A percentile compares a stretch with the other conserved stretches of the same genome.
These are phyloP conservation scores for Drosophila nr. perissopoda DNA, from an alignment of 2,888 invertebrate species.

Conservation along the genomic window DNA sequence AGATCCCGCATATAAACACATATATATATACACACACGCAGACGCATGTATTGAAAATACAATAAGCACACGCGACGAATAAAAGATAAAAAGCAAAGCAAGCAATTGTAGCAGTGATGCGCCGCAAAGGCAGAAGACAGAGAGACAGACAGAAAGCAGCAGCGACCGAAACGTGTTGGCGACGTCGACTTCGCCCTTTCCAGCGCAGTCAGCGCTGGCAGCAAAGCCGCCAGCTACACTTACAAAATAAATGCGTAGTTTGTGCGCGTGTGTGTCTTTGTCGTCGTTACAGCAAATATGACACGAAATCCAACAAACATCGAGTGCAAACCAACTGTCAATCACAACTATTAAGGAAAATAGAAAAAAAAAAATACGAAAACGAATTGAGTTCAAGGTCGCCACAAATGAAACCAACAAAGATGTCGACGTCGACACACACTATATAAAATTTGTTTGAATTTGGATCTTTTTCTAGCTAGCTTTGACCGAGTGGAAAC, in stretches of 20 bases:
- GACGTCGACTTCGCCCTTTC: conserved; percentile 31
- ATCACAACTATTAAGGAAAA: conserved; percentile 30
- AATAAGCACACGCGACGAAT: conserved; percentile 60
- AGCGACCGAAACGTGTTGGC: conserved; percentile 38
- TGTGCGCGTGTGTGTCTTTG: conserved; percentile 5
- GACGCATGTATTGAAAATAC: conserved; percentile 34
- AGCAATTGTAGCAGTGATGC: conserved; percentile 44
- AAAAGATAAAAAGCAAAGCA: conserved; percentile 55
- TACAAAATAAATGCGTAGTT: conserved; percentile 67
- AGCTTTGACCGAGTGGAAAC: conserved; percentile 45
- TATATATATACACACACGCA: background rate
- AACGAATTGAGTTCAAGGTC: conserved; percentile 80
- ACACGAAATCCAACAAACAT: conserved; percentile 38
- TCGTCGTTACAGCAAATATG: conserved; percentile 22
- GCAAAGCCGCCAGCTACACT: conserved; percentile 31
- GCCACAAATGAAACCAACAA: conserved; percentile 68
- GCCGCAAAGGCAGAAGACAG: conserved; percentile 19
- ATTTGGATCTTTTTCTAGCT: conserved; percentile 30
- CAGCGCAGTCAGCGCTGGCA: conserved; percentile 23
- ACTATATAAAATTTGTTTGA: conserved; percentile 55
- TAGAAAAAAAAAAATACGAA: conserved; percentile 35
- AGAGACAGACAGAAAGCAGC: conserved; percentile 22
- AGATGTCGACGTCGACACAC: conserved; percentile 15
- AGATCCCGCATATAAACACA: conserved; percentile 46
- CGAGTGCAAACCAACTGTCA: conserved; percentile 26